Conservation (phyloP, 2,113 vertebrate species). For the Poeciliopsis occidentalis region DNA sequence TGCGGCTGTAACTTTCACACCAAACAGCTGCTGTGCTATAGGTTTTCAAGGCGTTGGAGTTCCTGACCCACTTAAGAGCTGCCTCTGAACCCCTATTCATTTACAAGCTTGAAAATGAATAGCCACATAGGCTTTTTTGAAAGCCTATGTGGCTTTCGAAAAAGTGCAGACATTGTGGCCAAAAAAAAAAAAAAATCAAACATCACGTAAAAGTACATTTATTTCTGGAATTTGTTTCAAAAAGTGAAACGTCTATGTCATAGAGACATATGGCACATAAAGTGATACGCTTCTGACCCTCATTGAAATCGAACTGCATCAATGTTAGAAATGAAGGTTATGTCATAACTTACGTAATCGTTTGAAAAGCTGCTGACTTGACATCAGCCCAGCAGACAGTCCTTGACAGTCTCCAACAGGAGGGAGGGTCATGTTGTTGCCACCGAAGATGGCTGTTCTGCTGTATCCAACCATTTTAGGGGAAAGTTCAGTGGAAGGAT, state of each 20-base stretch:
- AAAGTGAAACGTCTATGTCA: no score
- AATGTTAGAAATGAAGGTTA: neutral
- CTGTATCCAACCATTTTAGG: neutral
- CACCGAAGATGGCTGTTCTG: neutral
- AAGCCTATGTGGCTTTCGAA: no score
- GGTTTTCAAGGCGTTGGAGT: slow-evolving; percentile 18
- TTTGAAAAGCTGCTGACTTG: neutral
- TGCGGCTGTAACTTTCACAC: neutral
- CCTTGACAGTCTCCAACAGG: neutral
- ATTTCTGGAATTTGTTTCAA: neutral
- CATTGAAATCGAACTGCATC: neutral
- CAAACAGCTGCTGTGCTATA: slow-evolving; percentile 9
- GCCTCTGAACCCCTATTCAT: slow-evolving; percentile 1
- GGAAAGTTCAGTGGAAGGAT: neutral
- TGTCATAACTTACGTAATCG: neutral
- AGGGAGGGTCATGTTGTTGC: neutral
- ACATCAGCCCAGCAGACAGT: no score
- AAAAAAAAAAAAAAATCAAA: neutral
- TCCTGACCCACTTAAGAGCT: slow-evolving; percentile 35
- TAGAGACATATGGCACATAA: no score
- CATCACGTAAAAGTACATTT: neutral
- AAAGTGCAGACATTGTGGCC: no score
- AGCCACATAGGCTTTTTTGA: no score
- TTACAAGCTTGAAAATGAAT: no score
- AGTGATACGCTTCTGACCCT: neutral